Percentiles rank a stretch among this genome's conserved stretches.
These are phyloP conservation scores for Procapra przewalskii DNA, from an alignment of 2,113 vertebrate species.

Conservation along the genomic window DNA sequence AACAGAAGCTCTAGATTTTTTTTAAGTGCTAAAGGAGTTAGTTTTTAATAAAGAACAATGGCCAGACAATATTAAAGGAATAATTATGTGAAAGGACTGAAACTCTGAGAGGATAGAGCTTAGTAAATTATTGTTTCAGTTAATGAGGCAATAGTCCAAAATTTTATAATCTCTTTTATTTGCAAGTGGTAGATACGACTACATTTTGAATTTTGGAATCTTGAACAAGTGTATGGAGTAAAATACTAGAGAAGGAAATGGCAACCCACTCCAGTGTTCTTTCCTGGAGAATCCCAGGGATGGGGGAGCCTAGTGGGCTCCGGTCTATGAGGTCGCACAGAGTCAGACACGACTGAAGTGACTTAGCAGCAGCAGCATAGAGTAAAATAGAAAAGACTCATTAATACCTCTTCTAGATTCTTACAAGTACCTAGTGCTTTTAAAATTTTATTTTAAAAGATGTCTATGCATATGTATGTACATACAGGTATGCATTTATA, in stretches of 20 bases:
- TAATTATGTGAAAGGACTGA: background rate
- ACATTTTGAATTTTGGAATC: background rate
- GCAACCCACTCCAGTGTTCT: too few relatives aligned
- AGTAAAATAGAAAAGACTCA: background rate
- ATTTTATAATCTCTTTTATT: background rate
- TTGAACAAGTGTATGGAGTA: background rate
- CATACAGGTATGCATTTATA: background rate
- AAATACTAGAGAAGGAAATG: background rate
- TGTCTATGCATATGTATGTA: background rate
- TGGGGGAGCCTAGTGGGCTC: too few relatives aligned
- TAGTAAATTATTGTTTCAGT: conserved; percentile 28
- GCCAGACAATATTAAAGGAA: background rate
- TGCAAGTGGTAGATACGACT: background rate
- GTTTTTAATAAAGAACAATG: conserved; percentile 22
- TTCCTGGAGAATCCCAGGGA: too few relatives aligned
- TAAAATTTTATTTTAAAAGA: background rate
- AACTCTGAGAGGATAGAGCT: background rate
- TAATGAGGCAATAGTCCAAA: background rate
- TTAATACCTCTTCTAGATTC: background rate
- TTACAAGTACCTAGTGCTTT: background rate
- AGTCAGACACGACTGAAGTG: too few relatives aligned
- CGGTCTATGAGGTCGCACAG: too few relatives aligned
- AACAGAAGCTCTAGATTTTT: background rate
- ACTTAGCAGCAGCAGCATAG: background rate
- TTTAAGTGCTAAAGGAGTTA: background rate